These are phyloP conservation scores for Lordiphosa andalusiaca DNA, from an alignment of 2,888 invertebrate genomes.

Conservation along the genomic window DNA sequence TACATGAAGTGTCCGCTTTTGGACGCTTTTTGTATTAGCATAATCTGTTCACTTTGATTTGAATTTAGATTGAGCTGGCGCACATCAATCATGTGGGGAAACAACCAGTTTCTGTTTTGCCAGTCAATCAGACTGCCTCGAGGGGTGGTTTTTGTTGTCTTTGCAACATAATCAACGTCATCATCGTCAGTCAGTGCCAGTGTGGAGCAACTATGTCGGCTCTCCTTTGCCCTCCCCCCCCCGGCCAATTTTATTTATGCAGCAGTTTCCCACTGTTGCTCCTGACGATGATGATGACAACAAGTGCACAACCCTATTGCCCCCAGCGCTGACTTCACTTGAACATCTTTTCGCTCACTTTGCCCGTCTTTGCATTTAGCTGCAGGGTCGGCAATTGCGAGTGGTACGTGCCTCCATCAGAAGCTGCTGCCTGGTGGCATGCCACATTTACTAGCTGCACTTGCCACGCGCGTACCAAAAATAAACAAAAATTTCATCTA, in stretches of 20 bases:
- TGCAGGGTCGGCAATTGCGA: not conserved
- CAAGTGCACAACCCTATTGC: conserved; percentile 68
- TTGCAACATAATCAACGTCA: conserved; percentile 54
- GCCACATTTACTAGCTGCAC: conserved; percentile 61
- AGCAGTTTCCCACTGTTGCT: conserved; percentile 11
- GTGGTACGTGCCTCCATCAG: conserved; percentile 24
- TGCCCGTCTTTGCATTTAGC: conserved; percentile 17
- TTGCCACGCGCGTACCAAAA: conserved; percentile 64
- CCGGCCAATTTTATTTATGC: conserved; percentile 27
- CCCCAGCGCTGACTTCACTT: conserved; percentile 37
- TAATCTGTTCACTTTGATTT: conserved; percentile 17
- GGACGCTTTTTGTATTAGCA: conserved; percentile 10
- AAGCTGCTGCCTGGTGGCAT: conserved; percentile 25
- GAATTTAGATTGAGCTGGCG: conserved; percentile 26
- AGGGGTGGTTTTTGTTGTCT: conserved; percentile 26
- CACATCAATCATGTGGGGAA: conserved; percentile 51
- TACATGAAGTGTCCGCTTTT: conserved; percentile 32
- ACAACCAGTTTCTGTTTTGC: conserved; percentile 20
- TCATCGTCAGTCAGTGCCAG: conserved; percentile 39
- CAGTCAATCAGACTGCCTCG: conserved; percentile 49
- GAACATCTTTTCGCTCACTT: conserved; percentile 30
- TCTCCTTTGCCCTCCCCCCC: not conserved
- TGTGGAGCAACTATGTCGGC: conserved; percentile 19
- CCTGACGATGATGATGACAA: conserved; percentile 52
- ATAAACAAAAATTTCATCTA: conserved; percentile 51